These are phyloP conservation scores for Hoplostethus mediterraneus DNA, from an alignment of 2,797 vertebrate species.

Conservation along the genomic window DNA sequence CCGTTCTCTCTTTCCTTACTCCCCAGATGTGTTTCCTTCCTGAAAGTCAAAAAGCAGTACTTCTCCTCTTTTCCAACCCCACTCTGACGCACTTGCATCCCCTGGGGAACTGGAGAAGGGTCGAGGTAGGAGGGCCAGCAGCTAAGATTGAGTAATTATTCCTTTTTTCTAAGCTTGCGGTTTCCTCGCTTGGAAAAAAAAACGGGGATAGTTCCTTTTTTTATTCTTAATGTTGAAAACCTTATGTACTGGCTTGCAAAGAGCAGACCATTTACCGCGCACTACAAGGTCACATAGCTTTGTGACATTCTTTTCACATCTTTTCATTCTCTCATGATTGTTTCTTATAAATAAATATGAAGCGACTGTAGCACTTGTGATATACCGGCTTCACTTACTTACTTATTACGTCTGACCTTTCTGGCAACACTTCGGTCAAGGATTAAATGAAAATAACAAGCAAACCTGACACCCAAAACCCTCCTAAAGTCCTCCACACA, in stretches of 20 bases:
- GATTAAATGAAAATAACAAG: neutral
- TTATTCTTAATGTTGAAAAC: slow-evolving; percentile 22
- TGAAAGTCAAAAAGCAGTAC: slow-evolving; percentile 82
- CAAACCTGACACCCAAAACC: neutral
- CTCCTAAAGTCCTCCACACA: slow-evolving; percentile 8
- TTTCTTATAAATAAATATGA: neutral
- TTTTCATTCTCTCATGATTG: neutral
- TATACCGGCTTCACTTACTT: slow-evolving; percentile 18
- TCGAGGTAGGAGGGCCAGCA: slow-evolving; percentile 67
- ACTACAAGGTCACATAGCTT: slow-evolving; percentile 10
- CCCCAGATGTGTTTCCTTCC: slow-evolving; percentile 85
- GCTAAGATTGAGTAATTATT: slow-evolving; percentile 81
- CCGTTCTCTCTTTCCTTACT: slow-evolving; percentile 81
- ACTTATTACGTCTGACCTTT: neutral
- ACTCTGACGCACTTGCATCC: slow-evolving; percentile 76
- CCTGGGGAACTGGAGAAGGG: slow-evolving; percentile 63
- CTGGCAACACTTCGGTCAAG: slow-evolving; percentile 12
- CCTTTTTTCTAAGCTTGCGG: slow-evolving; percentile 77
- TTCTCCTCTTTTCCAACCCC: slow-evolving; percentile 81
- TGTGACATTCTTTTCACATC: neutral
- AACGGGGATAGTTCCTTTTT: slow-evolving; percentile 65
- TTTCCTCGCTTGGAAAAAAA: slow-evolving; percentile 75
- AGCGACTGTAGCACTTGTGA: no score
- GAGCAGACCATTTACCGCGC: slow-evolving; percentile 16
- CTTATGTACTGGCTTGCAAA: slow-evolving; percentile 24